Conservation (phyloP, 1,140 invertebrate species). For the Lethrus apterus region DNA sequence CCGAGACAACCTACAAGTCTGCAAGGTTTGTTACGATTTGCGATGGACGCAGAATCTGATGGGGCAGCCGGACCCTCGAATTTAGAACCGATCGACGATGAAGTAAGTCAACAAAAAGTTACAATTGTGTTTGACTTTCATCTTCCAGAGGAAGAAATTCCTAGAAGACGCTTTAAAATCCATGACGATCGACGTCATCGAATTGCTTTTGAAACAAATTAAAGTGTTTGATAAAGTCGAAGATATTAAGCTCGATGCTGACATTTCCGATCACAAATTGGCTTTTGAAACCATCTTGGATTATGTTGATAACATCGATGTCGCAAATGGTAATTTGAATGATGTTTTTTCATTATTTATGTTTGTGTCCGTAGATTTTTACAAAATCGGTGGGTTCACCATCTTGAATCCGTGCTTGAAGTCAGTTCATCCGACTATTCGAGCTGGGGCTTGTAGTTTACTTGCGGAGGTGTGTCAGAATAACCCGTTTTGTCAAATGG, state of each 20-base stretch:
- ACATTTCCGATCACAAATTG: constrained; percentile 47
- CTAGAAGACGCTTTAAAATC: constrained; percentile 59
- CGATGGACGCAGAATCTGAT: constrained; percentile 55
- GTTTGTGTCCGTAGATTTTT: constrained; percentile 57
- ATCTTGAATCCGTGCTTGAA: constrained; percentile 59
- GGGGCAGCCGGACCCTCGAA: constrained; percentile 44
- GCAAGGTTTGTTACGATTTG: constrained; percentile 56
- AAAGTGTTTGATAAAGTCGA: constrained; percentile 47
- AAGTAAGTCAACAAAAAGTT: constrained; percentile 40
- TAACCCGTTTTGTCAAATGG: constrained; percentile 67
- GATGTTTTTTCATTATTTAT: background rate
- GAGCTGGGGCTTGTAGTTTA: constrained; percentile 56
- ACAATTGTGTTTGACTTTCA: constrained; percentile 9
- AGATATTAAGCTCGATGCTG: constrained; percentile 43
- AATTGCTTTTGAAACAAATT: constrained; percentile 55
- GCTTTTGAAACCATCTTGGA: constrained; percentile 55
- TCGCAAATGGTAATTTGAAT: constrained; percentile 56
- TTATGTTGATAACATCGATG: constrained; percentile 61
- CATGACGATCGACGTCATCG: constrained; percentile 57
- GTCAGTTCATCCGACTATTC: constrained; percentile 52
- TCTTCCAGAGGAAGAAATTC: constrained; percentile 55
- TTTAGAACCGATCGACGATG: constrained; percentile 51
- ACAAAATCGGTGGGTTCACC: constrained; percentile 70
- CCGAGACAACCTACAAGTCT: constrained; percentile 35
- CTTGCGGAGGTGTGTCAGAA: constrained; percentile 70